phyloP scores from a whole-genome alignment of 2,797 vertebrate species.

The Triplophysa bombifrons region DNA sequence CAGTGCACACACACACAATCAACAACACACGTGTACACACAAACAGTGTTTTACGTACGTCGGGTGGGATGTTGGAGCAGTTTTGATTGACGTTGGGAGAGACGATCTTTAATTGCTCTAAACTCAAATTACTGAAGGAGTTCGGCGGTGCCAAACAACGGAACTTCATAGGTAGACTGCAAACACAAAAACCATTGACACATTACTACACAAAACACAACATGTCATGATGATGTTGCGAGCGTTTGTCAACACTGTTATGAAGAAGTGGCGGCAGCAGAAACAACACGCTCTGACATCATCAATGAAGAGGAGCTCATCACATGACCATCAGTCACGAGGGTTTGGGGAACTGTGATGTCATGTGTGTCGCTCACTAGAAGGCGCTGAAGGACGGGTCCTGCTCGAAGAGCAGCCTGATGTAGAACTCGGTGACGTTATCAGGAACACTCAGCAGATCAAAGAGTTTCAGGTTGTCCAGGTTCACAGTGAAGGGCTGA shows the following conservation, averaged over 20 bases:
- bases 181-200: slow-evolving; percentile 16
- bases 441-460: slow-evolving; percentile 48
- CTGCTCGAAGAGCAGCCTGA: slow-evolving; percentile 66
- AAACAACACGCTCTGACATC: no score
- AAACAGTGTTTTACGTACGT: background rate
- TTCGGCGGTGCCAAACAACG: slow-evolving; percentile 65
- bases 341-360: no score
- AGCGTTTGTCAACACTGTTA: no score
- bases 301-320: no score
- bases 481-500: slow-evolving; percentile 69
- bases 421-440: slow-evolving; percentile 68
- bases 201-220: background rate
- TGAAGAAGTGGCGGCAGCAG: no score
- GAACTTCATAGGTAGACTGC: slow-evolving; percentile 67
- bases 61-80: slow-evolving; percentile 56
- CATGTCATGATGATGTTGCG: no score
- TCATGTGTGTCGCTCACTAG: slow-evolving; percentile 64
- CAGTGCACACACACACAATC: background rate
- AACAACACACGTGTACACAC: background rate
- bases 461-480: slow-evolving; percentile 70
- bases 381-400: slow-evolving; percentile 70
- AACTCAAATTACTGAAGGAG: slow-evolving; percentile 64
- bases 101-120: slow-evolving; percentile 41
- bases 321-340: no score
- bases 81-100: slow-evolving; percentile 55